phyloP scores from a whole-genome alignment of 2,797 vertebrate genomes.

The Rallus crepitans region DNA sequence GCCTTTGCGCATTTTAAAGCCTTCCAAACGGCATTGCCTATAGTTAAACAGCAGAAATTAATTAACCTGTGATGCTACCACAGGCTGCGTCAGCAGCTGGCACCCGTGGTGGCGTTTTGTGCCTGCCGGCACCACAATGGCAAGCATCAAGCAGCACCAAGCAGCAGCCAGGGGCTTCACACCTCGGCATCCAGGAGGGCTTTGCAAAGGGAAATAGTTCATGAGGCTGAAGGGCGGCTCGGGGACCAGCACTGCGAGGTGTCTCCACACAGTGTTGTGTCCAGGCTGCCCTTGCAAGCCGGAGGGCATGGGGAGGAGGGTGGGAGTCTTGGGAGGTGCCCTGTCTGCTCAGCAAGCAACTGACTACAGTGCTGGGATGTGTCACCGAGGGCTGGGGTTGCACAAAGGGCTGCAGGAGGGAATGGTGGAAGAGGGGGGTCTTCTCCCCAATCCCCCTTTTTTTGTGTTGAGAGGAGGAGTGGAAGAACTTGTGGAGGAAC shows the following conservation, averaged over 20 bases:
- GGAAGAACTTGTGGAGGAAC: background rate
- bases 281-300: fast-evolving
- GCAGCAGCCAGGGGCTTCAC: background rate
- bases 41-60: background rate
- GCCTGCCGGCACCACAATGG: background rate
- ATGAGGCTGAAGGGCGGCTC: background rate
- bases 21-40: background rate
- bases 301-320: background rate
- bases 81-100: background rate
- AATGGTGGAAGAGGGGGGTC: background rate
- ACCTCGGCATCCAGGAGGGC: background rate
- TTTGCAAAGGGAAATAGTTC: background rate
- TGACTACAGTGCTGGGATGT: fast-evolving
- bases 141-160: background rate
- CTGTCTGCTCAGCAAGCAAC: fast-evolving
- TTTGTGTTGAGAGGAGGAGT: background rate
- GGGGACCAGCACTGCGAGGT: fast-evolving
- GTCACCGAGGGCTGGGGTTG: background rate
- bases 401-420: background rate
- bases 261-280: background rate
- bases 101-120: fast-evolving
- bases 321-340: background rate
- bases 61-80: background rate
- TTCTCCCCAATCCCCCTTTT: background rate
- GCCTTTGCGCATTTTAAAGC: background rate